Evolutionary conservation across 2,888 invertebrate genomes (phyloP).

Genomic region (Fragum sueziense): DNA sequence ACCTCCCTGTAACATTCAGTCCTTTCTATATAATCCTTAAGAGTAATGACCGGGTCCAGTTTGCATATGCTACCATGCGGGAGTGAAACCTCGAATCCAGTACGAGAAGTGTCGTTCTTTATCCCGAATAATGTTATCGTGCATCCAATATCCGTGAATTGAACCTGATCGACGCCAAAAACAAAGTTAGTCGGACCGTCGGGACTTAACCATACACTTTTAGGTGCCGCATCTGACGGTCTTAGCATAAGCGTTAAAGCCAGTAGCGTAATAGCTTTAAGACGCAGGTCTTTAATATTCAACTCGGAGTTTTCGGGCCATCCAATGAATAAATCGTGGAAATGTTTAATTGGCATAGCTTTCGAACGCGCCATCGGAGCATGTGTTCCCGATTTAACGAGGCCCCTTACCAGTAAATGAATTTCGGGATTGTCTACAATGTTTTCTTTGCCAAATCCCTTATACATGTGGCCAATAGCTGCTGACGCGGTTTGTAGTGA

Average conservation of each 20-base stretch:
- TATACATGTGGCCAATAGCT: background rate
- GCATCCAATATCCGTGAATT: background rate
- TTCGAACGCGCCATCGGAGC: constrained; percentile 16
- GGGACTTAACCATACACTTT: background rate
- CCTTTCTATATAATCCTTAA: constrained; percentile 7
- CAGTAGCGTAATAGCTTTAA: constrained; percentile 12
- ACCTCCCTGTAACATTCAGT: background rate
- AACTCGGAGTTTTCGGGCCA: background rate
- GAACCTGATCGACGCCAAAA: constrained; percentile 3
- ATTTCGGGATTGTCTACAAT: background rate
- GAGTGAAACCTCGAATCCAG: constrained; percentile 20
- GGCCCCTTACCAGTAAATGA: too few relatives aligned
- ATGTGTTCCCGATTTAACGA: too few relatives aligned
- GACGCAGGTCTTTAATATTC: background rate
- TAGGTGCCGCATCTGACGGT: constrained; percentile 15
- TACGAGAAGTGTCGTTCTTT: constrained; percentile 14
- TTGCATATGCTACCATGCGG: background rate
- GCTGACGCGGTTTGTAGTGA: background rate
- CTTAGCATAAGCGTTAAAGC: constrained; percentile 23
- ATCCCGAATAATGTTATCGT: background rate
- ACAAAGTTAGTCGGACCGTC: constrained; percentile 1
- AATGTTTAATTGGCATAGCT: background rate
- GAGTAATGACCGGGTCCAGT: constrained; percentile 4
- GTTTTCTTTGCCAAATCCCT: background rate
- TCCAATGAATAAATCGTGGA: background rate